Base-by-base conservation (phyloP, 92 coral and sea anemone genomes). In the Parazoanthus darwini region DNA sequence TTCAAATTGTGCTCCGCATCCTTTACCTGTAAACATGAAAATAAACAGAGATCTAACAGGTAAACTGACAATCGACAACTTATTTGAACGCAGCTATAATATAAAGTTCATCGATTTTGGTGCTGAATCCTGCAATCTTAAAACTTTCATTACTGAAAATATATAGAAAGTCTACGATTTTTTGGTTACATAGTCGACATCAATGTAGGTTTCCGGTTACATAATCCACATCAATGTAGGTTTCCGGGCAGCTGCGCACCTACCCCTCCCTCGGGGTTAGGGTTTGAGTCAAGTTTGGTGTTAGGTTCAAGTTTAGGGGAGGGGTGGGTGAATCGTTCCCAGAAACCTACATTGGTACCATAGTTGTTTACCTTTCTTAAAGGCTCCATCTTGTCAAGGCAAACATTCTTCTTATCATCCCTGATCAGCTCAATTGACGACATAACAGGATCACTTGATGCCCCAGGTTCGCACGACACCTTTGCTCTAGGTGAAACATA, bases 331-430 rank as follows among this genome's bases (percentile, higher is more conserved):
- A 29, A 0, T 29, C 33, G 33, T 29, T 29, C 33, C 33, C 33
- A 29, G 33, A 29, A 29, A 29, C 33, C 33, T 29, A 29, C 33
- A 29, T 29, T 29, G 33, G 33, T 29, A 29, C 33, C 33, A 29
- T 29, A 18, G 44, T 42, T 8, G 39, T 36, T 26, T 84, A 84
- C 87, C 87, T 71, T 84, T 15, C 15, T 22, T 26, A 84, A 84
- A 14, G 65, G 25, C 9, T 15, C 78, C 87, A 84, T 84, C 87
- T 46, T 71, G 39, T 48, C 54, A 42, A 84, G 68, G 26, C 87
- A 29, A 66, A 84, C 36, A 26, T 9, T 39, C 79, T 84, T 84
- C 25, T 84, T 84, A 18, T 84, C 67, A 72, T 84, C 87, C 39
- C 58, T 72, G 77, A 84, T 46, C 18, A 84, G 87, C 65, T 15